These are phyloP conservation scores for Zhuqinia jingwanae DNA, from an alignment of 2,888 invertebrate genomes.

Conservation along the genomic window DNA sequence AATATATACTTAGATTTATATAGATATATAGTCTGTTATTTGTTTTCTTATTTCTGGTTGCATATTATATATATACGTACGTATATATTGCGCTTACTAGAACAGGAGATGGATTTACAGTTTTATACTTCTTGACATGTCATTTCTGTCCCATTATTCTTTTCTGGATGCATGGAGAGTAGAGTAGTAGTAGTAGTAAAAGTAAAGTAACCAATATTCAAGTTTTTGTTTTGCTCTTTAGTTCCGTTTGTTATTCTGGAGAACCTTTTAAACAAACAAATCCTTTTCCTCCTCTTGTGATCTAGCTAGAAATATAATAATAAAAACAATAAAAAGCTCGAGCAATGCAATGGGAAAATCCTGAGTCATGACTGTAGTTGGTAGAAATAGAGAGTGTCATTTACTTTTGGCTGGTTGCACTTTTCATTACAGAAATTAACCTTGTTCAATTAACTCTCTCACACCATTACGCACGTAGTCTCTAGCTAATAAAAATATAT, in stretches of 20 bases:
- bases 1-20: no score
- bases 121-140: conserved; percentile 60
- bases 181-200: no score
- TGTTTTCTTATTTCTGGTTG: neutral
- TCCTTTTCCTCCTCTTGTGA: neutral
- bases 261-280: conserved; percentile 6
- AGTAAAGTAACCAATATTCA: neutral
- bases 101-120: conserved; percentile 60
- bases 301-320: neutral
- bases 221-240: neutral
- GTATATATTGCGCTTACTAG: conserved; percentile 50
- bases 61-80: neutral
- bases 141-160: conserved; percentile 52
- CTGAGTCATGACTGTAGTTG: conserved; percentile 37
- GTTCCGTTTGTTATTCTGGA: neutral
- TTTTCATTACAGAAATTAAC: conserved; percentile 51
- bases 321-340: neutral
- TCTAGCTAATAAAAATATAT: neutral
- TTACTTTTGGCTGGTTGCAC: conserved; percentile 47
- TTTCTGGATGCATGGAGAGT: neutral
- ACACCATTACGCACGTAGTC: neutral
- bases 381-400: no score
- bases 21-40: neutral
- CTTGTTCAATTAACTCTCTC: conserved; percentile 54
- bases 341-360: neutral